Evolutionary conservation across 2,113 vertebrate genomes (phyloP), one percentile per base, ranked within the genome.

Genomic region (Megaleporinus macrocephalus): DNA sequence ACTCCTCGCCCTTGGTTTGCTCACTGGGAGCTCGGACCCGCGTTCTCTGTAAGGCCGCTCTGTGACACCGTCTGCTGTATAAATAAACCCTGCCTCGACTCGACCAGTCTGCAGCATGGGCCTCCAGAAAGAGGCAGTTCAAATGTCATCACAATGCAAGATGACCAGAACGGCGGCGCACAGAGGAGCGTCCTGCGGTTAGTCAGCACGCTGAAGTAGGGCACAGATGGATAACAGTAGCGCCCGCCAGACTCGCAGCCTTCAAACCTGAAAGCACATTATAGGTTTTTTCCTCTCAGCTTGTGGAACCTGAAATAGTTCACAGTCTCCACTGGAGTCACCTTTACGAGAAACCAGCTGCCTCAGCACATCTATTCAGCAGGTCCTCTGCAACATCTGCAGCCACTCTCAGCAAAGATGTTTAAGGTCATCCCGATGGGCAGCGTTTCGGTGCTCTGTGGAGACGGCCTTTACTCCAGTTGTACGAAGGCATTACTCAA

Each of bases 151-250:
- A 5, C 22, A 5, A 22, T 61, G 44, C 62, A 55, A 81, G 30
- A 74, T 6, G 57, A 65, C 41, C 65, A 66, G 4, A 10, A 36
- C 59, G 44, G 0, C 59, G 24, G 79, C 44, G 63, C 33, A 47
- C 55, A 73, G 74, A 41, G 53, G 71, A 22, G 30, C 59, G 29
- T 57, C 74, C 59, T 75, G 49, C 72, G 68, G 72, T 81, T 81
- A 81, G 73, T 81, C 61, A 74, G 79, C 71, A 57, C 73, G 33
- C 72, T 30, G 68, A 75, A 81, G 72, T 81, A 75, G 79, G 79
- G 29, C 79, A 68, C 79, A 81, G 79, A 68, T 81, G 79, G 73
- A 73, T n/a, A 69, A 30, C 73, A 14, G 14, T 24, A 13, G 73
- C 41, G 14, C 24, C n/a, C 61, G 80, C 62, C 80, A 82, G 63